Evolutionary conservation across 1,140 invertebrate species (phyloP), one percentile per base, ranked within the genome.

Genomic region (Apis laboriosa): DNA sequence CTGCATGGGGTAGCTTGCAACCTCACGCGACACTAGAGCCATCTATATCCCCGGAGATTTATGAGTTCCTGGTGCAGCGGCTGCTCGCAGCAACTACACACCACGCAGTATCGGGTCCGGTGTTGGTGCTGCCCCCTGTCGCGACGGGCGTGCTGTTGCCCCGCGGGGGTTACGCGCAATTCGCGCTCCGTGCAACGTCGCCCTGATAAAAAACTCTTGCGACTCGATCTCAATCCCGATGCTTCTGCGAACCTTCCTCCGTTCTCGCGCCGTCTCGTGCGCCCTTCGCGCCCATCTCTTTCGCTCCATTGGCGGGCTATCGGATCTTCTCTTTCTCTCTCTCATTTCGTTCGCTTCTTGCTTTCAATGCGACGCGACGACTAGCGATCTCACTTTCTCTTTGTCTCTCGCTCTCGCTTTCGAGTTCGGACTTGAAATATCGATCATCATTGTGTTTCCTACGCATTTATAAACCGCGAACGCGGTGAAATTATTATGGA

Each of bases 1-100:
- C 93, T 86, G 93, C 92, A 94, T 94, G 93, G 93, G 93, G 93
- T 93, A 93, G 92, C 89, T 92, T 92, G 90, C 91, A 89, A 89
- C 89, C 92, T 93, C 92, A 92, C 91, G 93, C 91, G 93, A 94
- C 93, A 93, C 92, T 92, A 92, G 93, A 94, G 93, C 93, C 93
- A 94, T 94, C 93, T 94, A 93, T 94, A 94, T 94, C 92, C 92
- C 87, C 28, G 77, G 86, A 93, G 93, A 94, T 94, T 94, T 94
- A 94, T 94, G 93, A 91, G 89, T 91, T 93, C 91, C 90, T 91
- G 90, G 90, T 93, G 92, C 93, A 93, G 90, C 92, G 92, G 92
- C 92, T 93, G 92, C 90, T 91, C 89, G 89, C 88, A 90, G 89
- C 91, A 90, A 88, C 90, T 92, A 76, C 91, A 94, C 90, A 90